Evolutionary conservation across 1,140 invertebrate species (phyloP), one percentile per base, ranked within the genome.

Genomic region (Tetramorium simillimum): DNA sequence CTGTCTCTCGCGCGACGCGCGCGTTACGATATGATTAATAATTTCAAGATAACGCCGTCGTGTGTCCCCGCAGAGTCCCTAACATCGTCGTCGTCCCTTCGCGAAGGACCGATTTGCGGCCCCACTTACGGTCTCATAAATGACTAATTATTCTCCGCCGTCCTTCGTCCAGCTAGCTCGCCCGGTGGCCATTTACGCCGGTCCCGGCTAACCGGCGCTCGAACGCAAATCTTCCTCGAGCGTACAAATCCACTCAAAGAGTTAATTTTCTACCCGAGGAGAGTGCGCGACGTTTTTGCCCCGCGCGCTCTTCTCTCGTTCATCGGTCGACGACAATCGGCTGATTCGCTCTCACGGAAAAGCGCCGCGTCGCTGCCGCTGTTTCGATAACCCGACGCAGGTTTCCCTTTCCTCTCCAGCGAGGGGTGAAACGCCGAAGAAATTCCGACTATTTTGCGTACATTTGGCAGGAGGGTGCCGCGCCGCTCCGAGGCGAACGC

Each of bases 11-110:
- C 75, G 53, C 89, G 90, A 85, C 89, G 88, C 90, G 88, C 90
- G 88, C 91, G 89, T 91, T 92, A 92, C 92, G 89, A 95, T 94
- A 92, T 95, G 93, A 95, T 95, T 95, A 94, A 95, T 95, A 95
- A 95, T 95, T 95, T 94, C 72, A 92, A 94, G 93, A 94, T 94
- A 94, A 94, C 89, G 78, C 89, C 89, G 81, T 77, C 86, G 86
- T 81, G 33, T 91, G 86, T 81, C 91, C 91, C 86, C 78, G 80
- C 85, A 87, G 78, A 90, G 85, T 88, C 88, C 91, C 89, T 88
- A 58, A 43, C 40, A 82, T 87, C 84, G 87, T 88, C 82, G 49
- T 85, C 91, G 92, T 86, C 90, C 91, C 92, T 89, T 67, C 78
- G 85, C 84, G 85, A 88, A 88, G 92, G 92, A 91, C 92, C 92